Base-by-base conservation (phyloP, 1,140 invertebrate genomes). In the Leptopilina boulardi region DNA sequence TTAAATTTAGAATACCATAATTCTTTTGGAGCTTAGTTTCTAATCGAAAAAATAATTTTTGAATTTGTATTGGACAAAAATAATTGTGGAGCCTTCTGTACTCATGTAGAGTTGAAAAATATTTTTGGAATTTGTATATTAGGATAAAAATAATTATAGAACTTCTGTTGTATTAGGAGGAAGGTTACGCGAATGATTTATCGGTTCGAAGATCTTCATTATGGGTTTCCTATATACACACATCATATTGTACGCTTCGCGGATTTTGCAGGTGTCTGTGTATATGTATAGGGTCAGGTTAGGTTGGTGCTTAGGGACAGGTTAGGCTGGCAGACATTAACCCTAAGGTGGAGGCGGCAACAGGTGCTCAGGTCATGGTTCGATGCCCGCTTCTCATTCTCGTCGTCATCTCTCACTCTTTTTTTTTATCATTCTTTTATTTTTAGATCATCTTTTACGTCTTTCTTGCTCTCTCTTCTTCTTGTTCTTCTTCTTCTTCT, bases 331-430 rank as follows among this genome's bases (percentile, higher is more conserved):
- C 54, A 30, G 23, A 74, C 71, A 51, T 73, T 3, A 44, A 15
- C 70, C 41, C 59, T 71, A 80, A 75, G 80, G 80, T 82, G 85
- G 85, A 84, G 82, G 86, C 80, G 83, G 86, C 86, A 87, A 87
- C 87, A 87, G 87, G 86, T 88, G 86, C 87, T 85, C 76, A 80
- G 84, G 85, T 87, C 86, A 87, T 82, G 86, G 87, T 88, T 88
- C 87, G 86, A 87, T 87, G 87, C 85, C 85, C 87, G 83, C 18
- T 26, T 59, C 59, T 30, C 59, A 23, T 2, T n/a, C 19, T 59
- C 56, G n/a, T 59, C 19, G 2, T 59, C 19, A 15, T 34, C 6
- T 54, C 15, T 70, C 59, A 30, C 18, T 70, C 56, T 9, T 59
- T 70, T 19, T 13, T 11, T 59, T 10, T 21, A 19, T 26, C 18